Evolutionary conservation across 2,888 invertebrate species (phyloP), one percentile per base, ranked within the genome.

Genomic region (Willowsia nigromaculata): DNA sequence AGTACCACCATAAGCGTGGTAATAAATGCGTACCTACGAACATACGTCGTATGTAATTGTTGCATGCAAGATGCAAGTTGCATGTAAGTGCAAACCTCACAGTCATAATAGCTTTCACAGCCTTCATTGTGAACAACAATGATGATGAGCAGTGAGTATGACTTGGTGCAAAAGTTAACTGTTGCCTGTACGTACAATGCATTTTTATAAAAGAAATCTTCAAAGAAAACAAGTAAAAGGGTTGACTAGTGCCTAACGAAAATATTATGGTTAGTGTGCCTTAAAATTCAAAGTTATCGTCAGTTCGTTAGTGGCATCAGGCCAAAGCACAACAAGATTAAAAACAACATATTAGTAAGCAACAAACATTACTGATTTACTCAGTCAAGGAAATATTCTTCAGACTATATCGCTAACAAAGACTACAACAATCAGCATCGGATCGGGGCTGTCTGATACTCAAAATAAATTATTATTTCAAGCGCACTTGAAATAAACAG

Each of bases 281-380:
- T 30, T 76, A 74, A 83, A 74, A 59, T 33, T 18, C 37, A 6
- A 56, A 62, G 37, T 82, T 47, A 82, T 85, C 80, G 74, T 85
- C 91, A 89, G 89, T 91, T 85, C 56, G 84, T 88, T 65, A 87
- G 88, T 90, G 84, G 89, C 89, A 90, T 40, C 59, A 68, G 84
- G 84, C 90, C 80, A 88, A 83, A 53, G 56, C 85, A 88, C 85
- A 83, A 90, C 78, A 50, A 87, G 65, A 53, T 71, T 56, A 40
- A 50, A 33, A 86, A 50, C 65, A 86, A 81, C 71, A 68, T 22
- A 22, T n/a, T n/a, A 68, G 83, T 83, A 83, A 83, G 68, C 68
- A 83, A 83, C 59, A 81, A 43, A 62, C n/a, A 83, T 50, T 30
- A 68, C 13, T 68, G 22, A 50, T 30, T 74, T 25, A 82, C 37